Evolutionary conservation across 2,113 vertebrate species (phyloP).

Genomic region (Lagopus muta): DNA sequence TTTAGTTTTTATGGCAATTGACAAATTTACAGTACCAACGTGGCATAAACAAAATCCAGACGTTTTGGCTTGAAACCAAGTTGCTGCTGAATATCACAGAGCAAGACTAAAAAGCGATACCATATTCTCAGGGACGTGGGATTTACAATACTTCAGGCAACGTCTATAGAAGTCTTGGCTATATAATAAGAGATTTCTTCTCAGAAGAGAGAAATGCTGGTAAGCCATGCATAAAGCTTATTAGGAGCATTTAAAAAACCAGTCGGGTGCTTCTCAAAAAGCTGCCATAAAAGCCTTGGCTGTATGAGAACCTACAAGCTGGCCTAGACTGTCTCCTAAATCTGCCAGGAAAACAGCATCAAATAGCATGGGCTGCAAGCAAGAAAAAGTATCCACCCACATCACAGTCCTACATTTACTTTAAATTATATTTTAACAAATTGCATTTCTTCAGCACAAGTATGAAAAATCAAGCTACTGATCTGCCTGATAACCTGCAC

Average conservation of each 20-base stretch:
- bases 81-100: neutral
- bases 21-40: neutral
- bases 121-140: fast-evolving
- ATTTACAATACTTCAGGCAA: neutral
- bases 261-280: neutral
- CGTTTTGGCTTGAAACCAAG: neutral
- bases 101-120: neutral
- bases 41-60: neutral
- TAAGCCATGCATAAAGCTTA: neutral
- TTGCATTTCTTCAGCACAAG: neutral
- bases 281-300: neutral
- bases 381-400: neutral
- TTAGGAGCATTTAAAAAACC: neutral
- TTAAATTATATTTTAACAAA: neutral
- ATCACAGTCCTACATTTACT: neutral
- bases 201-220: neutral
- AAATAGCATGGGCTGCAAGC: neutral
- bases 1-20: neutral
- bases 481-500: neutral
- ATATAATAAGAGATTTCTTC: neutral
- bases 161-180: neutral
- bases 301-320: neutral
- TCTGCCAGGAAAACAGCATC: neutral
- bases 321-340: neutral
- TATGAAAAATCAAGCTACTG: neutral